Percentiles rank a stretch among this genome's conserved stretches.
Evolutionary conservation across 2,888 invertebrate species (phyloP).

Genomic region (Brenthis ino): DNA sequence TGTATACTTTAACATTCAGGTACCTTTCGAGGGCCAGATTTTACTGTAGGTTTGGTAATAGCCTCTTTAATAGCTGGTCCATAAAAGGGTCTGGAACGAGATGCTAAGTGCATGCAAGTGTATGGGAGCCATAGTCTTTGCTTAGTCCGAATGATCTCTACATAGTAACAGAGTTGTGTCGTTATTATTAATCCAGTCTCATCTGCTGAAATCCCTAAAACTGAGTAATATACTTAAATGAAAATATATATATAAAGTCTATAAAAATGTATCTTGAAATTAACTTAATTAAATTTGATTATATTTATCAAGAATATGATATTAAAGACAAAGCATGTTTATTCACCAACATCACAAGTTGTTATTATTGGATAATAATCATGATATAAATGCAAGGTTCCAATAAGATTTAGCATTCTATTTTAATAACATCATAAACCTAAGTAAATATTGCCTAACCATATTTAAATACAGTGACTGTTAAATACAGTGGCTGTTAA

Average conservation of each 20-base stretch:
- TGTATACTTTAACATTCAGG: not conserved
- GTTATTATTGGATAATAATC: too few species aligned
- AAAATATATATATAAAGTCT: too few species aligned
- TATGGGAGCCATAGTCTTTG: conserved; percentile 69
- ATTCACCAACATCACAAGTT: too few species aligned
- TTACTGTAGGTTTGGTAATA: conserved; percentile 43
- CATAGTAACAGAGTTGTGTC: conserved; percentile 68
- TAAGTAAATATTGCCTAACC: too few species aligned
- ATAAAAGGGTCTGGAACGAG: conserved; percentile 71
- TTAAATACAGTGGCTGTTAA: too few species aligned
- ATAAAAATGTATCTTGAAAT: not conserved
- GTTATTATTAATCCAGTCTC: conserved; percentile 58
- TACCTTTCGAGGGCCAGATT: conserved; percentile 58
- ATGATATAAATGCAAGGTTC: too few species aligned
- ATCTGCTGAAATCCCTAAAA: conserved; percentile 64
- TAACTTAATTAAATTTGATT: not conserved
- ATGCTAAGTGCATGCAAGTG: conserved; percentile 65
- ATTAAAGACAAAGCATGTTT: too few species aligned
- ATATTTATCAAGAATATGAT: too few species aligned
- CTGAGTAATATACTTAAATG: conserved; percentile 43
- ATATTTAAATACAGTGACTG: too few species aligned
- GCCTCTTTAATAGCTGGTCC: conserved; percentile 53
- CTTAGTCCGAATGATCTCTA: conserved; percentile 61
- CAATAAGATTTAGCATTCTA: too few species aligned
- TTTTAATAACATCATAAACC: too few species aligned